Evolutionary conservation across 2,797 vertebrate genomes (phyloP), one percentile per base, ranked within the genome.

Genomic region (Micrastur ruficollis): DNA sequence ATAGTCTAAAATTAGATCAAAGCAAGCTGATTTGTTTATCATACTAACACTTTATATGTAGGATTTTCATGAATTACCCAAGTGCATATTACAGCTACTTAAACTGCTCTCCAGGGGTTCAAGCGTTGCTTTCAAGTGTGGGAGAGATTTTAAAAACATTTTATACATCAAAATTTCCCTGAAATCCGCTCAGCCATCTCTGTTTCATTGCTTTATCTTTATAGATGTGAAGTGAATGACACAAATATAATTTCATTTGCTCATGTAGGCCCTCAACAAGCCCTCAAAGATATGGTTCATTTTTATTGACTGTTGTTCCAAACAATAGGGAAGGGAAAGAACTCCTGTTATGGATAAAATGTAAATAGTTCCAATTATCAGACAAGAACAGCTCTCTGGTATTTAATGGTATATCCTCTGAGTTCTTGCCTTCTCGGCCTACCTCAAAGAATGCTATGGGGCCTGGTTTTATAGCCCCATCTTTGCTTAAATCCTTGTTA

Each of bases 41-140:
- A 25, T 89, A 59, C 65, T 81, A 84, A 65, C n/a, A 59, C 23
- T 86, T 83, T 66, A 46, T 29, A 65, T 40, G 22, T 53, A 90
- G 66, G 38, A 81, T 93, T 97, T 95, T 68, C 76, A 78, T 93
- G 25, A 92, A 95, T 95, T 95, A 82, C 46, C n/a, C 46, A 70
- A 89, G 34, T 59, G 68, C 19, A 20, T 87, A 80, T 84, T 95
- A 73, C 29, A 62, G 47, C 67, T 66, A 32, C 58, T 93, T 84
- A 79, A 84, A 90, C 50, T 71, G 17, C 44, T 78, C 75, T 78
- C 56, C 25, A 61, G 50, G 56, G 63, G 34, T 83, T 92, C 81
- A 80, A 92, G 27, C 55, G 58, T 58, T 70, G 12, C 56, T 92
- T 93, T 92, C 47, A 92, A 86, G 61, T 83, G 47, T 91, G 38